Percentiles rank a stretch among this genome's conserved stretches.
Evolutionary conservation across 2,797 vertebrate species (phyloP).

Genomic region (Urosaurus nigricauda): DNA sequence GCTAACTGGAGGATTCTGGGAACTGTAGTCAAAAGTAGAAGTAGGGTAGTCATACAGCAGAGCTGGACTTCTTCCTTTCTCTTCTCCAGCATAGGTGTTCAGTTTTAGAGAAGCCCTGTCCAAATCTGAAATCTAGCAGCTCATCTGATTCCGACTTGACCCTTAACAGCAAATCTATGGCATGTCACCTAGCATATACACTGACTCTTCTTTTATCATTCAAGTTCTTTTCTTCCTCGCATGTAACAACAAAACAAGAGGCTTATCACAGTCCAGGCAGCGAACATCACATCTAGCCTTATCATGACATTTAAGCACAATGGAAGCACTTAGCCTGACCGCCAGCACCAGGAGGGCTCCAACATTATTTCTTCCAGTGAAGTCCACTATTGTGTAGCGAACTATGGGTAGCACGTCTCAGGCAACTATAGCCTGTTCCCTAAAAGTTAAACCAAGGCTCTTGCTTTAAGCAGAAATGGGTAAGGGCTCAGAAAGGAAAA

Average conservation of each 20-base stretch:
- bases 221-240: background rate
- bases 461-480: background rate
- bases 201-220: background rate
- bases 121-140: background rate
- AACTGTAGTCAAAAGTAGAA: too few species aligned
- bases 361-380: background rate
- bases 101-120: background rate
- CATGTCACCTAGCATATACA: background rate
- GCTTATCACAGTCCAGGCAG: background rate
- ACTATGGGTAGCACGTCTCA: background rate
- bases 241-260: background rate
- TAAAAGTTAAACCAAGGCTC: accelerated
- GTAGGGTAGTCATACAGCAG: too few species aligned
- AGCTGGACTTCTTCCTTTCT: background rate
- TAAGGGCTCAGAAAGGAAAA: constrained; percentile 20
- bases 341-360: background rate
- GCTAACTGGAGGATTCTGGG: too few species aligned
- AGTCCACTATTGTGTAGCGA: background rate
- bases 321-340: background rate
- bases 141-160: background rate
- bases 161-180: background rate
- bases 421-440: background rate
- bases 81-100: background rate
- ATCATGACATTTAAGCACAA: constrained; percentile 4
- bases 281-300: background rate